These are phyloP conservation scores for Caenorhabditis auriculariae DNA, from an alignment of 2,888 invertebrate species.

Conservation along the genomic window DNA sequence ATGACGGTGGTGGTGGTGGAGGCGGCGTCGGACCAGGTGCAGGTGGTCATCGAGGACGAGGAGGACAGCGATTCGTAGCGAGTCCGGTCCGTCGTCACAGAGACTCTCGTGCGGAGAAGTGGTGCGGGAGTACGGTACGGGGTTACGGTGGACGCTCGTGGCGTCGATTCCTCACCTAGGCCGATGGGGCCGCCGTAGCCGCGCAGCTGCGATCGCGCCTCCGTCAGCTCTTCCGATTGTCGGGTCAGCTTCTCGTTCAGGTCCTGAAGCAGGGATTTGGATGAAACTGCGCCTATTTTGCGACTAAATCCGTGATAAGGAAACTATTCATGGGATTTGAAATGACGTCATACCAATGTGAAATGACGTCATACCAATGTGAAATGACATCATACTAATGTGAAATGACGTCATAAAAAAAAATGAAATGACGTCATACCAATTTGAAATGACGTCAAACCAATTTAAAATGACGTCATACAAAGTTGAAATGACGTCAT, in stretches of 20 bases:
- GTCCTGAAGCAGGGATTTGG: conserved; percentile 41
- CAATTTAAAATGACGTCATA: too few relatives aligned
- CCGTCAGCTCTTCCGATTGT: conserved; percentile 50
- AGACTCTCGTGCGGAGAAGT: too few relatives aligned
- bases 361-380: too few relatives aligned
- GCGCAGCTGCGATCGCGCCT: conserved; percentile 51
- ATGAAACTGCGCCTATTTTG: not conserved
- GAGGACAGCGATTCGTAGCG: conserved; percentile 29
- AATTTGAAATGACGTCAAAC: too few relatives aligned
- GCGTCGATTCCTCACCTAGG: conserved; percentile 28
- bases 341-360: too few relatives aligned
- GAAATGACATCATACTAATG: too few relatives aligned
- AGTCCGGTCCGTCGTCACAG: too few relatives aligned
- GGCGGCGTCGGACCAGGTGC: conserved; percentile 9
- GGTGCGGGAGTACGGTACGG: conserved; percentile 22
- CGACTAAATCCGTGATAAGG: too few relatives aligned
- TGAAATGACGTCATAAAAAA: too few relatives aligned
- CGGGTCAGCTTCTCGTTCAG: conserved; percentile 53
- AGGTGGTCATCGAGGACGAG: too few relatives aligned
- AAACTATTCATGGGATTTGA: not conserved
- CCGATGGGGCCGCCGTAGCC: conserved; percentile 44
- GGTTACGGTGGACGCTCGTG: not conserved
- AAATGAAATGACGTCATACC: too few relatives aligned
- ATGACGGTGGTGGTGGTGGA: conserved; percentile 1
- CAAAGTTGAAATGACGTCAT: too few relatives aligned